phyloP scores from a whole-genome alignment of 2,888 invertebrate species.

The Machimus rusticus region DNA sequence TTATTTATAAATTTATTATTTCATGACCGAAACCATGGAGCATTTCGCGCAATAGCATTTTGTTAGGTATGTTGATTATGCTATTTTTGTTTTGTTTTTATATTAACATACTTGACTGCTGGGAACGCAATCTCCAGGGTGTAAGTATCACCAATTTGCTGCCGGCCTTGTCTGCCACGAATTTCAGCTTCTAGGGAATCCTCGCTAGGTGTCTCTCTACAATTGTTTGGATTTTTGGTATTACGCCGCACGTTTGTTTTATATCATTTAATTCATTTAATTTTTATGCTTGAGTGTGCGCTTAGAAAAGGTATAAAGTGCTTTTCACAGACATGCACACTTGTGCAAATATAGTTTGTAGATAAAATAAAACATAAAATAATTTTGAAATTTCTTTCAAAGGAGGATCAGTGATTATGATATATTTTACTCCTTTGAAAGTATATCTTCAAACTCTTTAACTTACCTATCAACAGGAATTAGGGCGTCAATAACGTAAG shows the following conservation, averaged over 20 bases:
- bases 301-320: slow-evolving; percentile 17
- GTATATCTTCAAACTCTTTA: slow-evolving; percentile 51
- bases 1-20: not conserved
- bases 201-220: slow-evolving; percentile 54
- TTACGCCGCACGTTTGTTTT: not conserved
- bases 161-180: slow-evolving; percentile 77
- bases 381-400: not conserved
- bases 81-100: not conserved
- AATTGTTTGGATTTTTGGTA: slow-evolving; percentile 51
- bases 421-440: not conserved
- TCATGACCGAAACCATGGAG: slow-evolving; percentile 10
- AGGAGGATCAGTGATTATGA: not conserved
- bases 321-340: slow-evolving; percentile 30
- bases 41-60: slow-evolving; percentile 18
- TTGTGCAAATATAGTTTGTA: slow-evolving; percentile 4
- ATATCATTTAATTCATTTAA: not conserved
- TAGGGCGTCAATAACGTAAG: slow-evolving; percentile 81
- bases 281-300: not conserved
- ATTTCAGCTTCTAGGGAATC: slow-evolving; percentile 45
- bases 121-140: slow-evolving; percentile 91
- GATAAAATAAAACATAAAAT: not conserved
- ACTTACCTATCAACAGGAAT: slow-evolving; percentile 89
- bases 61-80: slow-evolving; percentile 4
- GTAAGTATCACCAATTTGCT: slow-evolving; percentile 86
- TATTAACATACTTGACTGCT: slow-evolving; percentile 81